Evolutionary conservation across 2,113 vertebrate species (phyloP).

Genomic region (Brienomyrus longianalis): DNA sequence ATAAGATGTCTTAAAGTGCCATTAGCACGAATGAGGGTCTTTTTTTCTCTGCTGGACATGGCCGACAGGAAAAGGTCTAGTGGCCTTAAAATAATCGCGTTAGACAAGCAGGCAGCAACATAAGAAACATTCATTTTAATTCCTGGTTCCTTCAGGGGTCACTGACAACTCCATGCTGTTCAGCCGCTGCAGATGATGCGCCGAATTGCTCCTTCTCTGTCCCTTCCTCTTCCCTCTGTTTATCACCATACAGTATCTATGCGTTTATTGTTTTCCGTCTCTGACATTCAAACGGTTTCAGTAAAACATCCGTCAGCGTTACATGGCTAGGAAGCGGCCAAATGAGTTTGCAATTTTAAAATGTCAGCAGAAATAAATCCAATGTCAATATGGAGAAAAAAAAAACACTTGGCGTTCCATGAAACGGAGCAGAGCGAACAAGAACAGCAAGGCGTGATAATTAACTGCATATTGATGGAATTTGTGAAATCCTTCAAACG

Average conservation of each 20-base stretch:
- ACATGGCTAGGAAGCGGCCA: slow-evolving; percentile 37
- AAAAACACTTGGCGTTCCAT: slow-evolving; percentile 50
- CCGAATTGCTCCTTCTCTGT: not conserved
- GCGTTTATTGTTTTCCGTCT: slow-evolving; percentile 40
- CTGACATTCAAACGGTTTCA: slow-evolving; percentile 48
- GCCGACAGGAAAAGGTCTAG: not conserved
- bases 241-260: slow-evolving; percentile 27
- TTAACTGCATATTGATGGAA: slow-evolving; percentile 18
- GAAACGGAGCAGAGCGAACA: slow-evolving; percentile 50
- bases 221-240: slow-evolving; percentile 34
- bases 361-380: slow-evolving; percentile 54
- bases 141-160: not conserved
- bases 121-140: not conserved
- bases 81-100: not conserved
- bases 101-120: not conserved
- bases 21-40: not conserved
- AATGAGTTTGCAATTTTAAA: slow-evolving; percentile 45
- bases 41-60: not conserved
- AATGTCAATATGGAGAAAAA: slow-evolving; percentile 49
- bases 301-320: slow-evolving; percentile 48
- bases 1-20: not conserved
- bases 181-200: not conserved
- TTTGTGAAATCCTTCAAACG: slow-evolving; percentile 10
- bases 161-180: not conserved
- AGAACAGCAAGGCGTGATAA: slow-evolving; percentile 29